Conservation (phyloP, 30 jellyfish, hydroid and myxozoan species). For the Turritopsis dohrnii region DNA sequence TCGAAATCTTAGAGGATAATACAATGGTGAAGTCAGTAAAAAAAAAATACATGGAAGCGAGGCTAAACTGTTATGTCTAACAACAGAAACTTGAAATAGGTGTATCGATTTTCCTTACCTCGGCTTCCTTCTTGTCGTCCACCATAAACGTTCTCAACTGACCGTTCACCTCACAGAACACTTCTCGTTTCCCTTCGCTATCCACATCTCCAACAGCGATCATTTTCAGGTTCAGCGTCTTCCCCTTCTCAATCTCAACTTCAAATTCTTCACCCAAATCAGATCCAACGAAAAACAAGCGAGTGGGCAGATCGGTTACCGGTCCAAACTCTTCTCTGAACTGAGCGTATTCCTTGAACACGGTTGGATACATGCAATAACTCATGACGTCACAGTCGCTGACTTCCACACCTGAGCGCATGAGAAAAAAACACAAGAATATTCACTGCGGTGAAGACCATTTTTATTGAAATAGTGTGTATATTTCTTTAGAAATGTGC, state of each 20-base stretch:
- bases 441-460: no score
- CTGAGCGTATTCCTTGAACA: constrained; percentile 71
- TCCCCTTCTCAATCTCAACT: constrained; percentile 82
- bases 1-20: no score
- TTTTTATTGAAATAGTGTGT: no score
- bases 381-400: constrained; percentile 77
- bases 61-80: no score
- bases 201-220: constrained; percentile 97
- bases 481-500: no score
- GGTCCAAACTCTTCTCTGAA: constrained; percentile 91
- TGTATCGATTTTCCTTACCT: constrained; percentile 51
- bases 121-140: constrained; percentile 79
- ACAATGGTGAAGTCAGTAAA: no score
- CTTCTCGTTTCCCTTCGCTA: constrained; percentile 86
- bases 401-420: constrained; percentile 20
- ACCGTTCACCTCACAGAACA: constrained; percentile 96
- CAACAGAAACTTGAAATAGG: no score
- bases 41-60: no score
- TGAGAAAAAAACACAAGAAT: no score
- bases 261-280: constrained; percentile 93
- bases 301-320: constrained; percentile 93
- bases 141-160: constrained; percentile 84
- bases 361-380: constrained; percentile 96
- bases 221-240: constrained; percentile 71
- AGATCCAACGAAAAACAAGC: constrained; percentile 91